Evolutionary conservation across 2,888 invertebrate species (phyloP).

Genomic region (Chalcis sispes): DNA sequence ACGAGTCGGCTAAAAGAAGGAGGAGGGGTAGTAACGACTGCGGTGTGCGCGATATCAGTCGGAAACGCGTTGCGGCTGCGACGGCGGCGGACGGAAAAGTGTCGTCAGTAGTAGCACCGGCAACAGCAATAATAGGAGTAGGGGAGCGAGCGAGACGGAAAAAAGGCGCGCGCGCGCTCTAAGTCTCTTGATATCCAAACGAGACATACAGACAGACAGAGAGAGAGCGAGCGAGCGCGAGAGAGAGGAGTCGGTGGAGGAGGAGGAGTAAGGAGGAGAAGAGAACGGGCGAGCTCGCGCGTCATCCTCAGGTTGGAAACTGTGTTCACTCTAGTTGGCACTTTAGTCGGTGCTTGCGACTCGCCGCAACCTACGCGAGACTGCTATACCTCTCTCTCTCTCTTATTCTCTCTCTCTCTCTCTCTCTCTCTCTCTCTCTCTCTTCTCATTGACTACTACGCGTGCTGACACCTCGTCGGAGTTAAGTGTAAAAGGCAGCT

Average conservation of each 20-base stretch:
- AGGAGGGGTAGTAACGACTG: constrained; percentile 8
- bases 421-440: background rate
- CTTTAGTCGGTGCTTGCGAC: constrained; percentile 73
- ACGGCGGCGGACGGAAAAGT: constrained; percentile 43
- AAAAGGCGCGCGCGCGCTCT: background rate
- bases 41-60: constrained; percentile 34
- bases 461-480: background rate
- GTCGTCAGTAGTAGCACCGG: constrained; percentile 36
- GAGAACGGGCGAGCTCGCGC: constrained; percentile 46
- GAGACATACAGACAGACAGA: constrained; percentile 17
- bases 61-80: constrained; percentile 26
- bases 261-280: constrained; percentile 5
- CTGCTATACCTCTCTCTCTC: background rate
- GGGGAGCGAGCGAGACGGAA: constrained; percentile 8
- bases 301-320: constrained; percentile 72
- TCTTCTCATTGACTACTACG: background rate
- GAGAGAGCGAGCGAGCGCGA: constrained; percentile 45
- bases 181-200: background rate
- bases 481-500: too few relatives aligned
- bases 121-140: constrained; percentile 37
- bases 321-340: constrained; percentile 68
- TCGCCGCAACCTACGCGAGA: constrained; percentile 62
- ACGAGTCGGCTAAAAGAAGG: background rate
- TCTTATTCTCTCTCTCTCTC: background rate
- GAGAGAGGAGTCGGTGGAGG: background rate